Evolutionary conservation across 2,888 invertebrate genomes (phyloP).

Genomic region (Pycnomerus fuliginosus): DNA sequence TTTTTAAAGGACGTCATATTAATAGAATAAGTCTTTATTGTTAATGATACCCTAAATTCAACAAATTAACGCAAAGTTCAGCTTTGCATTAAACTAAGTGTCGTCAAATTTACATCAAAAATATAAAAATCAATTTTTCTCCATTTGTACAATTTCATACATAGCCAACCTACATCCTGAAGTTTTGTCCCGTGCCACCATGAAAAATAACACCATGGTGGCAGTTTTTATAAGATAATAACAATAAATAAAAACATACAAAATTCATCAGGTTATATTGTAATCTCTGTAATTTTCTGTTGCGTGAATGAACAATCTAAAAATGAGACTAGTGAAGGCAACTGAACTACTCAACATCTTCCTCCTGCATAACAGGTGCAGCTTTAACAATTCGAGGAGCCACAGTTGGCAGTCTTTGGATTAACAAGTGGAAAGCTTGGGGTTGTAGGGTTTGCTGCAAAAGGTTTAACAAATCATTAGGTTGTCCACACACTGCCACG

Average conservation of each 20-base stretch:
- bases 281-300: slow-evolving; percentile 33
- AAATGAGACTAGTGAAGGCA: slow-evolving; percentile 34
- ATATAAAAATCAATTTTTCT: too few relatives aligned
- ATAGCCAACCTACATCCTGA: too few relatives aligned
- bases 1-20: too few relatives aligned
- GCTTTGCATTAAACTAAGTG: too few relatives aligned
- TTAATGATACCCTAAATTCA: too few relatives aligned
- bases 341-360: slow-evolving; percentile 48
- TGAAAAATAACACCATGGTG: too few relatives aligned
- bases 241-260: slow-evolving; percentile 31
- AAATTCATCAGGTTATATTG: slow-evolving; percentile 34
- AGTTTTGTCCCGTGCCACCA: too few relatives aligned
- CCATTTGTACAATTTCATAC: too few relatives aligned
- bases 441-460: slow-evolving; percentile 95
- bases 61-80: too few relatives aligned
- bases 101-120: too few relatives aligned
- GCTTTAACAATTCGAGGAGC: slow-evolving; percentile 49
- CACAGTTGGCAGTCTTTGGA: slow-evolving; percentile 76
- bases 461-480: slow-evolving; percentile 79
- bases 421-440: slow-evolving; percentile 86
- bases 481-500: slow-evolving; percentile 96
- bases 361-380: slow-evolving; percentile 48
- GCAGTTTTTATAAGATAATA: too few relatives aligned
- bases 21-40: too few relatives aligned
- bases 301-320: slow-evolving; percentile 34